Conservation (phyloP, 64 coral and sea anemone genomes). For the Porites australiensis region DNA sequence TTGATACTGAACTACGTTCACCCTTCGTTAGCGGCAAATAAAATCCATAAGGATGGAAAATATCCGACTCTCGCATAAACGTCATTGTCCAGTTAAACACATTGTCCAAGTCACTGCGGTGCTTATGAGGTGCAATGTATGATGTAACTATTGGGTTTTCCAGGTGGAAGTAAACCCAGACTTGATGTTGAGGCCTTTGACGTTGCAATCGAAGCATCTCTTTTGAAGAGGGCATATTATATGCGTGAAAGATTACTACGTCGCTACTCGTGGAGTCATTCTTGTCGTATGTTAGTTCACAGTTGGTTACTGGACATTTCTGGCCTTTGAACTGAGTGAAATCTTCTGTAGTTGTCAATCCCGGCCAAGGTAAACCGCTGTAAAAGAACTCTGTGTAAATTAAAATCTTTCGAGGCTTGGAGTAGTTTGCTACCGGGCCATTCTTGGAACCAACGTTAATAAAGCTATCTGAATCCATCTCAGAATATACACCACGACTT, state of each 20-base stretch:
- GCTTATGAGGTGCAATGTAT: not conserved
- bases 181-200: not conserved
- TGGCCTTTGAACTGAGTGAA: too few relatives aligned
- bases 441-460: too few relatives aligned
- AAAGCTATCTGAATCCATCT: too few relatives aligned
- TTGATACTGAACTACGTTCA: not conserved
- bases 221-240: not conserved
- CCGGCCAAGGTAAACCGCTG: too few relatives aligned
- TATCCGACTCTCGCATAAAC: conserved; percentile 57
- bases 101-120: not conserved
- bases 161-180: not conserved
- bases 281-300: not conserved
- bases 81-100: conserved; percentile 74
- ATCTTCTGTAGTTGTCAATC: too few relatives aligned
- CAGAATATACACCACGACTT: too few relatives aligned
- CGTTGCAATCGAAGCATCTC: not conserved
- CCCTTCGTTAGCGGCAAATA: not conserved
- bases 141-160: not conserved
- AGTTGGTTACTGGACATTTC: too few relatives aligned
- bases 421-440: too few relatives aligned
- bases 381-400: too few relatives aligned
- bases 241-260: not conserved
- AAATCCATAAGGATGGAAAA: conserved; percentile 44
- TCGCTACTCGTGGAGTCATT: not conserved
- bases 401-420: too few relatives aligned